Evolutionary conservation across 2,888 invertebrate species (phyloP).

Genomic region (Acrobasis repandana): DNA sequence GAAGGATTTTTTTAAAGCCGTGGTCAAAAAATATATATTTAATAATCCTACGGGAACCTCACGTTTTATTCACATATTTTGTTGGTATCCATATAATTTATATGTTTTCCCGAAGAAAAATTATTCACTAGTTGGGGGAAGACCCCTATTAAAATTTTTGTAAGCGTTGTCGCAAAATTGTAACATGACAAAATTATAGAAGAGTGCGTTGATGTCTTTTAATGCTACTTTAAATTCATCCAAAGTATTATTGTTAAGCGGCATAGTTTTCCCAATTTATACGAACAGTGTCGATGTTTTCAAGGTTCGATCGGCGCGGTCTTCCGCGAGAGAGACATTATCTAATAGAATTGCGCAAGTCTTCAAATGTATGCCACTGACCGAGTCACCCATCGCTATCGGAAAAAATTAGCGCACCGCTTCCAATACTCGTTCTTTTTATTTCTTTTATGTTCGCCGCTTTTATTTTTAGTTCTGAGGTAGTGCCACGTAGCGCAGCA

Average conservation of each 20-base stretch:
- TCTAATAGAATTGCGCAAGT: slow-evolving; percentile 60
- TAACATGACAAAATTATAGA: background rate
- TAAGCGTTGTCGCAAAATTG: background rate
- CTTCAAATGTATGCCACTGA: slow-evolving; percentile 49
- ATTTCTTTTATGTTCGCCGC: slow-evolving; percentile 1
- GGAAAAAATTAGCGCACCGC: slow-evolving; percentile 15
- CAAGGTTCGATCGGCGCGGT: slow-evolving; percentile 37
- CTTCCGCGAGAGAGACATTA: slow-evolving; percentile 49
- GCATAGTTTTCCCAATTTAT: background rate
- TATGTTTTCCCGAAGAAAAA: too few species aligned
- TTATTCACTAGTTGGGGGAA: too few species aligned
- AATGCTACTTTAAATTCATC: background rate
- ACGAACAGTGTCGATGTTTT: slow-evolving; percentile 23
- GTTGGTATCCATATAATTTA: too few species aligned
- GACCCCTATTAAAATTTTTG: too few species aligned
- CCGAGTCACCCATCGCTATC: slow-evolving; percentile 24
- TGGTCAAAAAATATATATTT: too few species aligned
- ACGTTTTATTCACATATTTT: too few species aligned
- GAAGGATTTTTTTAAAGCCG: too few species aligned
- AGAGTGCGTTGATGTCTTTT: slow-evolving; percentile 6
- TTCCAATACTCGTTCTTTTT: slow-evolving; percentile 19
- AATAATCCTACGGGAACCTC: too few species aligned
- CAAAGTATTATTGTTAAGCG: background rate
- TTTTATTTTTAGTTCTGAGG: slow-evolving; percentile 10
- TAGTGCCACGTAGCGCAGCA: too few species aligned